Base-by-base conservation (phyloP, 2,888 invertebrate genomes). In the Chymomyza procnemis region DNA sequence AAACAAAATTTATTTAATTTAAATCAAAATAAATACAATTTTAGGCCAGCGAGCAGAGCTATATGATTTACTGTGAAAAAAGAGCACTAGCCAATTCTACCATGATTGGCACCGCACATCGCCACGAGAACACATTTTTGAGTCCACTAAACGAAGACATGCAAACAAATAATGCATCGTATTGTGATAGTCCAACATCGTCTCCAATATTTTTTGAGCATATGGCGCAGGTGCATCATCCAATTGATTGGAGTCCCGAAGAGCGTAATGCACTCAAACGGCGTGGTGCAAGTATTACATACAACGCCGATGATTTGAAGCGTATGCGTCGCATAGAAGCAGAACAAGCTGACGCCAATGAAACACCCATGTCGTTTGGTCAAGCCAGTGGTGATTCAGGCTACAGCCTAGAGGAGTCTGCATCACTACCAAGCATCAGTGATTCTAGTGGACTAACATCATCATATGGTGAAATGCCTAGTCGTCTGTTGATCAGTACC, bases 171-270 rank as follows among this genome's bases (percentile, higher is more conserved):
- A 18, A 2, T 8, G 8, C 2, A 0, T 61, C 63, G 1, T 52
- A 61, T 0, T 74, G 64, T 30, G 79, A 82, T 3, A 85, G 80
- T 62, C 85, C 87, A 0, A 71, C 75, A 6, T 41, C 19, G 14
- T 12, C 54, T 1, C 71, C 88, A 5, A 65, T 78, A 18, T 74
- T 9, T 3, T n/a, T 88, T 8, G 69, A 64, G 0, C 76, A 87
- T 0, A 66, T 61, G 3, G 89, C 88, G 2, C 61, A 76, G 12
- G 88, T 90, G 19, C 90, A 90, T 69, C 88, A 82, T 64, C 68
- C 80, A 5, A 66, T 84, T 1, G 65, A 88, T 64, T 90, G 88
- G 88, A 80, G 76, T 69, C 87, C 88, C 3, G 34, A n/a, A 3
- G 5, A 12, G 9, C n/a, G 3, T 6, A 61, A 66, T 0, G 14